These are phyloP conservation scores for Leuciscus waleckii DNA, from an alignment of 2,797 vertebrate genomes.

Conservation along the genomic window DNA sequence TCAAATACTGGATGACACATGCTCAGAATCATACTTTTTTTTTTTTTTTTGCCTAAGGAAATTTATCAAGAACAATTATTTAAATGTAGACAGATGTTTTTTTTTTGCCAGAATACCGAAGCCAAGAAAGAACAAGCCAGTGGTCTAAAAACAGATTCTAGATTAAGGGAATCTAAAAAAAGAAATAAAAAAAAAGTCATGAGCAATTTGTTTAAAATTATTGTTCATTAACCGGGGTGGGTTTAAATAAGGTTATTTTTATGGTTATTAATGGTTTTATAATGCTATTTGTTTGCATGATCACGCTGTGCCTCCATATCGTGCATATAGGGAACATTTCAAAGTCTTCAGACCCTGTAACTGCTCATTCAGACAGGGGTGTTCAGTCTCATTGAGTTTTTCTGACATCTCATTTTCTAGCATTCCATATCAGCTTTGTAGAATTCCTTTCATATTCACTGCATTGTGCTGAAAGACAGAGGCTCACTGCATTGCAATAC, in stretches of 20 bases:
- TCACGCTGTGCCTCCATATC: not conserved
- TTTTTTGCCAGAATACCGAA: not conserved
- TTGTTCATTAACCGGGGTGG: not conserved
- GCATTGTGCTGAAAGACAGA: slow-evolving; percentile 35
- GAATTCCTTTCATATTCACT: slow-evolving; percentile 33
- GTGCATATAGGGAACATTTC: slow-evolving; percentile 2
- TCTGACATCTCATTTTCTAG: slow-evolving; percentile 47
- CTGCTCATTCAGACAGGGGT: slow-evolving; percentile 14
- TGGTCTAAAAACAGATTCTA: slow-evolving; percentile 1
- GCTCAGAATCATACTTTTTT: not conserved
- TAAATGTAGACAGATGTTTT: not conserved
- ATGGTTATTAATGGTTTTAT: not conserved
- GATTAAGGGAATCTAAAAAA: not conserved
- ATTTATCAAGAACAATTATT: not conserved
- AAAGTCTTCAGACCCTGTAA: not conserved
- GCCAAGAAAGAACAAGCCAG: not conserved
- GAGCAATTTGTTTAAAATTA: not conserved
- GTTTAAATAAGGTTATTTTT: not conserved
- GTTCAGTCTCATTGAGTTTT: slow-evolving; percentile 24
- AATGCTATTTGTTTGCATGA: not conserved
- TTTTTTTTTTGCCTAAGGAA: not conserved
- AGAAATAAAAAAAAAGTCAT: not conserved
- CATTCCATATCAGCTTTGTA: slow-evolving; percentile 33
- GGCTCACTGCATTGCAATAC: slow-evolving; percentile 9
- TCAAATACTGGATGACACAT: not conserved